Evolutionary conservation across 2,113 vertebrate genomes (phyloP).

Genomic region (Dissostichus mawsoni): DNA sequence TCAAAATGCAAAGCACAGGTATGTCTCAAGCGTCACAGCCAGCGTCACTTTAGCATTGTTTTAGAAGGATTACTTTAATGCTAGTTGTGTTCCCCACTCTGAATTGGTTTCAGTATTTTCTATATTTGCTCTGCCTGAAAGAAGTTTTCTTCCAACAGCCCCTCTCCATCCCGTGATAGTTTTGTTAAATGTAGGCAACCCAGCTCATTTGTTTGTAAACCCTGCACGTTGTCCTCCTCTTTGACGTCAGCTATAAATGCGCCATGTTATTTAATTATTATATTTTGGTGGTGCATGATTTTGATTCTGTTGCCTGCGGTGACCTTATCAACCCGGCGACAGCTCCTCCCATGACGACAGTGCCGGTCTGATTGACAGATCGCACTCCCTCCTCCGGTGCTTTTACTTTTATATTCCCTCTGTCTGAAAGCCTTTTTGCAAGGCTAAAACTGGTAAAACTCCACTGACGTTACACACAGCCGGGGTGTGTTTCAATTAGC

Average conservation of each 20-base stretch:
- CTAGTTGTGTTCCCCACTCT: conserved; percentile 4
- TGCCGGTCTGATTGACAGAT: conserved; percentile 58
- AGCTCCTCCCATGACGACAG: conserved; percentile 59
- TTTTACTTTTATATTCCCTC: conserved; percentile 53
- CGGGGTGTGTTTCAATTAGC: conserved; percentile 21
- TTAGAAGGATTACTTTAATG: conserved; percentile 29
- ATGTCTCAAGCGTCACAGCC: neutral
- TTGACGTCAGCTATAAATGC: conserved; percentile 17
- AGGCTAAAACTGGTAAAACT: conserved; percentile 55
- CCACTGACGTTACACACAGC: conserved; percentile 32
- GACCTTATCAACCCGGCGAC: conserved; percentile 71
- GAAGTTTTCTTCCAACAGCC: conserved; percentile 17
- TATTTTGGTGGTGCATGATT: conserved; percentile 42
- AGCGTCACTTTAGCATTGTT: conserved; percentile 11
- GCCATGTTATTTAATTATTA: conserved; percentile 30
- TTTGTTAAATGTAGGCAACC: conserved; percentile 49
- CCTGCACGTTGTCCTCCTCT: neutral
- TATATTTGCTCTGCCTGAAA: conserved; percentile 14
- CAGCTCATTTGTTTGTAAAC: conserved; percentile 25
- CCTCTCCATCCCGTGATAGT: conserved; percentile 19
- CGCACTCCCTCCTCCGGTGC: conserved; percentile 47
- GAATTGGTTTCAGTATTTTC: conserved; percentile 31
- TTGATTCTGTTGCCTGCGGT: conserved; percentile 55
- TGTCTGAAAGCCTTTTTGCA: conserved; percentile 39
- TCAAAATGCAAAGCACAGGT: neutral